Base-by-base conservation (phyloP, 2,113 vertebrate species). In the Alethe diademata region DNA sequence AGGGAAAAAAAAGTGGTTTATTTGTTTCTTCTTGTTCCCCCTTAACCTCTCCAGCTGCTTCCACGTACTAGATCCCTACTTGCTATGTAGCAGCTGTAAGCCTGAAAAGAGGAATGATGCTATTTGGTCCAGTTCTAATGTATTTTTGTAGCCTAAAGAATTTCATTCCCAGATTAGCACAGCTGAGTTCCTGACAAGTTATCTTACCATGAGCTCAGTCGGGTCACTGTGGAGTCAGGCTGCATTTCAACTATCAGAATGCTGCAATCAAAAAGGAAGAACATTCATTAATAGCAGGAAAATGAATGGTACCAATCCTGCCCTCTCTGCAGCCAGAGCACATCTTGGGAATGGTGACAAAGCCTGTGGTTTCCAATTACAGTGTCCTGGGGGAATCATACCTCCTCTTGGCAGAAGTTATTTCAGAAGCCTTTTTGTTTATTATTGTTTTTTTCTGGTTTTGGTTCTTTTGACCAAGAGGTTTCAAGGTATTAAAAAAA, bases 1-100 rank as follows among this genome's bases (percentile, higher is more conserved):
- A 70, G 24, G 13, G 2, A 0, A 7, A 7, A 72, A 45, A 11
- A 28, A 28, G 2, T 42, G 15, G 4, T 24, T 20, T 2, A 8
- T 74, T 70, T 43, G 18, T 62, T 79, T 42, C 36, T 86, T 33
- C 16, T 80, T 48, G 43, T 28, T 71, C 13, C 28, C 28, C 29
- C 10, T 28, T 36, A 26, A 42, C 26, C 19, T 24, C 42, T 61
- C 22, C 17, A 51, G 56, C 26, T 85, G 28, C 62, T 83, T 33
- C 48, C 12, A 70, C 2, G 1, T 10, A 38, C 47, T 24, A 48
- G 58, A 57, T 17, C 22, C 8, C 25, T 62, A 42, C 42, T 58
- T 53, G 20, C 36, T 74, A 5, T 43, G 58, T 29, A 67, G 14
- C 8, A 75, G 35, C 6, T 78, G 10, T 23, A 58, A 81, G 43